Base-by-base conservation (phyloP, 2,888 invertebrate genomes). In the Agonopterix subpropinquella region DNA sequence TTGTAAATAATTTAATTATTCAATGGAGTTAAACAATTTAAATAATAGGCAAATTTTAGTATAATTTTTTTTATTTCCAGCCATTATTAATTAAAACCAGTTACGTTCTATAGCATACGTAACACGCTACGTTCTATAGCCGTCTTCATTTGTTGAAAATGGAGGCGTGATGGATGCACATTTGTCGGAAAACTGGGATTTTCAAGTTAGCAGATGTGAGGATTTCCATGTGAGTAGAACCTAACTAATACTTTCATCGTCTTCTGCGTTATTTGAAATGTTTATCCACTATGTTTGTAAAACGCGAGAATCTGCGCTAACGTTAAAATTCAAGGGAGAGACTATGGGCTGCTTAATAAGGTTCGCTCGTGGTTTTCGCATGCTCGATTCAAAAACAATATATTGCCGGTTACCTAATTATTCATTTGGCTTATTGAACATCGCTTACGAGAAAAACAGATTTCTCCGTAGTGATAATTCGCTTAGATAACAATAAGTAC, bases 131-230 rank as follows among this genome's bases (percentile, higher is more conserved):
- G 64, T 70, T 57, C 67, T 73, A 67, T 58, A 56, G 56, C 50
- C 70, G 64, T 77, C 79, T 81, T 87, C 87, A 86, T 85, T 86
- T 87, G 84, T 87, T 81, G 82, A 81, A 87, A 83, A 87, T 88
- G 87, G 85, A 80, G 80, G 80, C 79, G 81, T 84, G 83, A 87
- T 80, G 79, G 80, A 71, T 67, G 75, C 71, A 73, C 75, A 71
- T 72, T 78, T 77, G 80, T 79, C 73, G 77, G 69, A 79, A 77
- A 74, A 71, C 70, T 70, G 61, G 58, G 69, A 74, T 80, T 81
- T 85, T 82, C 80, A 78, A 77, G 77, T 83, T 84, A 64, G 75
- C 74, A 67, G 77, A 77, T 80, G 74, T 70, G 69, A 65, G 61
- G 62, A 75, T 73, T 73, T 73, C 57, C 64, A 65, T 65, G 81